Conservation (phyloP, 2,888 invertebrate genomes). For the Rhingia campestris region DNA sequence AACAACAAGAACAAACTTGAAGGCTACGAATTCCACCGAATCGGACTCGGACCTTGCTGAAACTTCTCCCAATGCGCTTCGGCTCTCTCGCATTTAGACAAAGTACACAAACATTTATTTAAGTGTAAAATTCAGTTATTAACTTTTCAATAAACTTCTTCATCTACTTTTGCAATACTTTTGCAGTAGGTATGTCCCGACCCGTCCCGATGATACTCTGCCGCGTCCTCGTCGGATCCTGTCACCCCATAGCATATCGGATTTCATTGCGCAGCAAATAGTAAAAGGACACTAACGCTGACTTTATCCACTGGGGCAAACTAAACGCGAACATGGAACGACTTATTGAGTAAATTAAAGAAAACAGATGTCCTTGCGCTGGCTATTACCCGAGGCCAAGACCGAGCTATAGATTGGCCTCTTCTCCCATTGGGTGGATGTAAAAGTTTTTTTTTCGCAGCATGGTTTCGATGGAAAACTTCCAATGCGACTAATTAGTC, state of each 20-base stretch:
- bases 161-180: conserved; percentile 71
- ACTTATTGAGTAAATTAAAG: conserved; percentile 71
- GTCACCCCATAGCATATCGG: conserved; percentile 63
- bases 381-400: conserved; percentile 30
- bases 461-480: conserved; percentile 41
- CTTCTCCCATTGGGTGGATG: background rate
- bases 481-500: conserved; percentile 67
- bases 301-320: background rate
- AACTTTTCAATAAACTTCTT: conserved; percentile 74
- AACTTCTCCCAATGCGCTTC: conserved; percentile 38
- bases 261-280: conserved; percentile 50
- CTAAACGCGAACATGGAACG: conserved; percentile 36
- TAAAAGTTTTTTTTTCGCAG: conserved; percentile 21
- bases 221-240: conserved; percentile 1
- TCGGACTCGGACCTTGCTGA: conserved; percentile 53
- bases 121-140: conserved; percentile 75
- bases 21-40: conserved; percentile 22
- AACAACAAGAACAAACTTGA: conserved; percentile 5
- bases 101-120: conserved; percentile 74
- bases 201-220: background rate
- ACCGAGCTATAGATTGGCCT: conserved; percentile 45
- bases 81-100: conserved; percentile 50
- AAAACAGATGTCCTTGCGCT: conserved; percentile 66
- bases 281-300: conserved; percentile 11
- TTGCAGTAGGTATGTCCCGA: conserved; percentile 8